Conservation (phyloP, 1,140 invertebrate species). For the Drosophila quadrilineata region DNA sequence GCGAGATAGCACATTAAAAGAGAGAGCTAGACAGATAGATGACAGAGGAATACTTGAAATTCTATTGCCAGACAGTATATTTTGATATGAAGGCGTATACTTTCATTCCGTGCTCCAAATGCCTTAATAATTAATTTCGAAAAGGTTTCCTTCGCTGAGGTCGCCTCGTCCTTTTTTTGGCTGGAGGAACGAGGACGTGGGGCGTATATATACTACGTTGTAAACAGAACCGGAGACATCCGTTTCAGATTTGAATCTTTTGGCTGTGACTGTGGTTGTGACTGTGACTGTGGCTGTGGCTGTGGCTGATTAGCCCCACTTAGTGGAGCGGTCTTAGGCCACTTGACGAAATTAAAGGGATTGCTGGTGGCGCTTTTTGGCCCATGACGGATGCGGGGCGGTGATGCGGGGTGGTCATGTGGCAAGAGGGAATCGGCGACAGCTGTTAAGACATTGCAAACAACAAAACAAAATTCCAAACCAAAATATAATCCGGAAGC, state of each 20-base stretch:
- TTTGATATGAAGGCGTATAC: constrained; percentile 46
- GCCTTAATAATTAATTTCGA: constrained; percentile 70
- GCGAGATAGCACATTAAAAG: not conserved
- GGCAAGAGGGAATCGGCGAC: constrained; percentile 37
- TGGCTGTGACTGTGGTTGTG: no score
- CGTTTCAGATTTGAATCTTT: constrained; percentile 73
- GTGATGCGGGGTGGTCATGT: not conserved
- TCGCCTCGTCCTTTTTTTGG: not conserved
- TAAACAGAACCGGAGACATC: constrained; percentile 64
- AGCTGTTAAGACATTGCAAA: constrained; percentile 70
- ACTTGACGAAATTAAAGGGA: constrained; percentile 73
- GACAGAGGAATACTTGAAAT: not conserved
- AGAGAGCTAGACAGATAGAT: no score
- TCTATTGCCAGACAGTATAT: constrained; percentile 44
- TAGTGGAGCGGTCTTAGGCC: constrained; percentile 76
- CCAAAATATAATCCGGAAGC: constrained; percentile 77
- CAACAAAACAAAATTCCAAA: constrained; percentile 65
- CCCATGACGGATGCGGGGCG: not conserved
- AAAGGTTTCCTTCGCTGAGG: constrained; percentile 20
- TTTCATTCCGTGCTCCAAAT: constrained; percentile 19
- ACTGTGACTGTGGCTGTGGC: no score
- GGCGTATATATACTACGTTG: constrained; percentile 8
- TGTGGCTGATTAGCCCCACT: constrained; percentile 74
- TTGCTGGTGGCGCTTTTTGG: constrained; percentile 13
- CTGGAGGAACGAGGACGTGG: not conserved